phyloP scores from a whole-genome alignment of 1,140 invertebrate species.

The Hypsibius dujardini region DNA sequence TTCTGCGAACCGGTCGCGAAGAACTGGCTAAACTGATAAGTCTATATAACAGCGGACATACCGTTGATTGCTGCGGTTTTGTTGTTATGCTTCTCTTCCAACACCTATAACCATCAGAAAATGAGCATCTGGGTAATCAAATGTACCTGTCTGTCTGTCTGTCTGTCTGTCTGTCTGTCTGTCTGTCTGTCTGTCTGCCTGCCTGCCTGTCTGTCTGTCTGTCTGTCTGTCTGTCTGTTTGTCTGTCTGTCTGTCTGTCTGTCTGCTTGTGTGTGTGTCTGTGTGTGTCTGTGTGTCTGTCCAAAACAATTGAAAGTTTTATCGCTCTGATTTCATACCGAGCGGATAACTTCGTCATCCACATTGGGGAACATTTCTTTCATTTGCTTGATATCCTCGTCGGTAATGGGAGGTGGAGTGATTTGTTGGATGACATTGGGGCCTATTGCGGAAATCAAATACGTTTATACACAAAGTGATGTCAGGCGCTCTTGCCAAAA shows the following conservation, averaged over 20 bases:
- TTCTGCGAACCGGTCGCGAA: too few relatives aligned
- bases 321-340: constrained; percentile 24
- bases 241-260: too few relatives aligned
- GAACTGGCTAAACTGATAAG: neutral
- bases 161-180: too few relatives aligned
- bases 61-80: constrained; percentile 37
- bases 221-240: too few relatives aligned
- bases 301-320: too few relatives aligned
- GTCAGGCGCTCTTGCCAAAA: constrained; percentile 9
- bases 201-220: too few relatives aligned
- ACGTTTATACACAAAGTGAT: neutral
- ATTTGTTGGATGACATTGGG: neutral
- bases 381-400: constrained; percentile 28
- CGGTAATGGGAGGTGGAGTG: constrained; percentile 23
- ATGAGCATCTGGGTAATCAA: too few relatives aligned
- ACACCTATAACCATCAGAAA: constrained; percentile 22
- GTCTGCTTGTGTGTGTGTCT: too few relatives aligned
- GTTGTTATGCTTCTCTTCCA: constrained; percentile 37
- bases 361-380: constrained; percentile 39
- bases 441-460: too few relatives aligned
- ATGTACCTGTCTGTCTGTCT: too few relatives aligned
- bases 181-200: too few relatives aligned
- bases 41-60: constrained; percentile 29
- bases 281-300: too few relatives aligned
- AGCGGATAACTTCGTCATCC: constrained; percentile 36